Conservation (phyloP, 2,797 vertebrate species). For the Eurystomus glaucurus region DNA sequence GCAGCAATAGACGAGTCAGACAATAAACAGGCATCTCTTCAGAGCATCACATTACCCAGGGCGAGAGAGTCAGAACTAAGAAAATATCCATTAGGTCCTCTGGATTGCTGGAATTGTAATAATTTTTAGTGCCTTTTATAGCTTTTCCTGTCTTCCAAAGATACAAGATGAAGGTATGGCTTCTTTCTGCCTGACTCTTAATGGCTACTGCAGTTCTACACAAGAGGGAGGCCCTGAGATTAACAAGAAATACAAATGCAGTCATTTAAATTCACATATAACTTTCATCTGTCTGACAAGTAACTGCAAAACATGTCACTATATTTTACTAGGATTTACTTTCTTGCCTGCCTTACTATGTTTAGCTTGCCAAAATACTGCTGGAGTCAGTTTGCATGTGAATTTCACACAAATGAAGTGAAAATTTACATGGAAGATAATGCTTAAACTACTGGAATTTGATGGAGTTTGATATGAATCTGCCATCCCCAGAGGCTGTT, state of each 20-base stretch:
- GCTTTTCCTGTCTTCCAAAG: not conserved
- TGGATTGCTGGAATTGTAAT: not conserved
- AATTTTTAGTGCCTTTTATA: not conserved
- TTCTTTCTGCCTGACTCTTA: not conserved
- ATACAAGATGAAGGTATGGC: not conserved
- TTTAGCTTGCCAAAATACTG: not conserved
- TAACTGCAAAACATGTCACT: not conserved
- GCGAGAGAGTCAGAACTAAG: not conserved
- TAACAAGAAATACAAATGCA: not conserved
- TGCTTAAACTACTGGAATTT: not conserved
- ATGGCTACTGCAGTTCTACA: not conserved
- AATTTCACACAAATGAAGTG: not conserved
- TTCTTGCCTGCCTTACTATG: not conserved
- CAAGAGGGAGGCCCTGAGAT: not conserved
- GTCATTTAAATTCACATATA: not conserved
- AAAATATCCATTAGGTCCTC: not conserved
- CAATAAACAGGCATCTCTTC: rapidly evolving
- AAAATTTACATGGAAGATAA: not conserved
- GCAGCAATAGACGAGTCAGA: not conserved
- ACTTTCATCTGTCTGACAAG: not conserved
- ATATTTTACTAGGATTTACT: not conserved
- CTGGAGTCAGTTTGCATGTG: not conserved
- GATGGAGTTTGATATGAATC: not conserved
- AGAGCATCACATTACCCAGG: not conserved
- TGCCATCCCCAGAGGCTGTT: not conserved